phyloP scores from a whole-genome alignment of 2,797 vertebrate species.

The Coranthus polyacanthus region DNA sequence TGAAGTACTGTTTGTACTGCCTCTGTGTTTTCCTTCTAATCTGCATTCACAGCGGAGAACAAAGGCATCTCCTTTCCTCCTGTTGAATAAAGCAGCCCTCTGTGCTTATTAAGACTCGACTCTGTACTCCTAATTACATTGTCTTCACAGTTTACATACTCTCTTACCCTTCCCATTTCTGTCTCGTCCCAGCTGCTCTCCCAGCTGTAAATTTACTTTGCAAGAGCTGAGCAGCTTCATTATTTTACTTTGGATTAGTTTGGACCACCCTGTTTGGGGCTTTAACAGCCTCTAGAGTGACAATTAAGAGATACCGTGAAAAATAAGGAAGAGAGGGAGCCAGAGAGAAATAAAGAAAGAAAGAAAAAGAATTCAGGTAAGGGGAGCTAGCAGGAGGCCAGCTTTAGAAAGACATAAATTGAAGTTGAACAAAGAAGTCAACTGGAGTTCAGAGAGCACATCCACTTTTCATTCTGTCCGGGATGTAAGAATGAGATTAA shows the following conservation, averaged over 20 bases:
- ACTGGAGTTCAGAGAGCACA: too few species aligned
- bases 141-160: conserved; percentile 14
- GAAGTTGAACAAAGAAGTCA: conserved; percentile 4
- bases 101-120: conserved; percentile 9
- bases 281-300: conserved; percentile 9
- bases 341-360: conserved; percentile 1
- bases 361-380: conserved; percentile 1
- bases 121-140: conserved; percentile 23
- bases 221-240: conserved; percentile 13
- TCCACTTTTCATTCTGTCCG: neutral
- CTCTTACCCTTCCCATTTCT: conserved; percentile 13
- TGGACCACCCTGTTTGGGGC: conserved; percentile 17
- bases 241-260: conserved; percentile 23
- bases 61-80: neutral
- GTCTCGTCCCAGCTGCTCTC: conserved; percentile 8
- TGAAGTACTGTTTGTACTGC: neutral
- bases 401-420: conserved; percentile 23
- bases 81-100: conserved; percentile 6
- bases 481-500: neutral
- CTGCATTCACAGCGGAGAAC: neutral
- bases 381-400: neutral
- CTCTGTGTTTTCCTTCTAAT: neutral
- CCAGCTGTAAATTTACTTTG: conserved; percentile 15
- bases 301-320: conserved; percentile 1
- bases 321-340: neutral